Evolutionary conservation across 2,797 vertebrate genomes (phyloP).

Genomic region (Pseudochaenichthys georgianus): DNA sequence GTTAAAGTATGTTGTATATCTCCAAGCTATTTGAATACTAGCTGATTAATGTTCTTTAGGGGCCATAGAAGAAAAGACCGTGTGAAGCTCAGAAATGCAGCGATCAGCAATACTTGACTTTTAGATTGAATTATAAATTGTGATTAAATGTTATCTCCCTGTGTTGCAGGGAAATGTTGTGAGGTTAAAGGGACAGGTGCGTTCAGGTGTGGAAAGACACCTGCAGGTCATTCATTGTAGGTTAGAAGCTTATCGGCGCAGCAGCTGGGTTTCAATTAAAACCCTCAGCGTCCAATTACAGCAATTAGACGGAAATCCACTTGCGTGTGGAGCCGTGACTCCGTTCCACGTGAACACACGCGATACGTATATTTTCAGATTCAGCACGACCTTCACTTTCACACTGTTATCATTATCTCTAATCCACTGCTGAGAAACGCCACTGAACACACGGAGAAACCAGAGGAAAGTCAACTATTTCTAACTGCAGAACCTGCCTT

Average conservation of each 20-base stretch:
- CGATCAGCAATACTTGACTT: not conserved
- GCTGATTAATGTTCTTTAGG: no score
- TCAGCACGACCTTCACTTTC: not conserved
- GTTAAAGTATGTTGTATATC: no score
- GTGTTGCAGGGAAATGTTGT: fast-evolving
- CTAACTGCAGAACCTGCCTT: no score
- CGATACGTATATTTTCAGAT: not conserved
- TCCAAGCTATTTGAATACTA: no score
- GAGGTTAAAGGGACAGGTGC: not conserved
- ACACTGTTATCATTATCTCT: not conserved
- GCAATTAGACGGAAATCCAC: not conserved
- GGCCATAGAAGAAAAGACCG: not conserved
- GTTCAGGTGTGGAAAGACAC: not conserved
- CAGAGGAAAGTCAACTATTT: no score
- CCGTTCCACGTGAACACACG: not conserved
- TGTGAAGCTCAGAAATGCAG: not conserved
- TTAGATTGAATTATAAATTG: not conserved
- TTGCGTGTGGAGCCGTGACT: not conserved
- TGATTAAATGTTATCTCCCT: not conserved
- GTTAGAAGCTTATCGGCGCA: constrained; percentile 2
- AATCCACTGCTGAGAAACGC: no score
- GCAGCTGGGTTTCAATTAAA: not conserved
- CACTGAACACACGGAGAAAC: no score
- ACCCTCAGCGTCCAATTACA: not conserved
- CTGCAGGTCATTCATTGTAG: not conserved